Conservation (phyloP, 1,140 invertebrate genomes). For the Alviniconcha marisindica region DNA sequence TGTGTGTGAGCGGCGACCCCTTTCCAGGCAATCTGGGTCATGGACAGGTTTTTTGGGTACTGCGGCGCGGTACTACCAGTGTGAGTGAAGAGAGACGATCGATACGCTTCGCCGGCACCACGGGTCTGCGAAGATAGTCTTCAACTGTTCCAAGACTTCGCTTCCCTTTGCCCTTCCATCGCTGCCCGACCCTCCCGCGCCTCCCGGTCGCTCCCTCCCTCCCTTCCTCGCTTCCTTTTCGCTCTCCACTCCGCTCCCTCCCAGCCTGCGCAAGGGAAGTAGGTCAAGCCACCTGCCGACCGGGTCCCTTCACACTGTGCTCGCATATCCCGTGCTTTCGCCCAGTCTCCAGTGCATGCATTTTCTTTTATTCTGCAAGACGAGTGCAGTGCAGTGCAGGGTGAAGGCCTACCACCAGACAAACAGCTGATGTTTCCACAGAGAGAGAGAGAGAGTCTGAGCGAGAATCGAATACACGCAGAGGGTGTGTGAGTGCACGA, state of each 20-base stretch:
- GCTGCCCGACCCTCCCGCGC: not conserved
- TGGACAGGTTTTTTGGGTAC: conserved; percentile 1
- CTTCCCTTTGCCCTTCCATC: not conserved
- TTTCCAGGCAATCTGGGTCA: not conserved
- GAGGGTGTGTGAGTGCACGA: too few relatives aligned
- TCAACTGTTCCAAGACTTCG: not conserved
- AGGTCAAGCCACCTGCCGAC: not conserved
- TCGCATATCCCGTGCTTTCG: too few relatives aligned
- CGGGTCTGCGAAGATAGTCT: not conserved
- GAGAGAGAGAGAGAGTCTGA: too few relatives aligned
- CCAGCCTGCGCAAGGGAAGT: not conserved
- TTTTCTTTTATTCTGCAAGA: too few relatives aligned
- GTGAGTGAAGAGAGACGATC: not conserved
- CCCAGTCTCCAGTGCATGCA: too few relatives aligned
- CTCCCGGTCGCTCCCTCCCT: not conserved
- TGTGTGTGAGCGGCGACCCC: not conserved
- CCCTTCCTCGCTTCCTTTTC: not conserved
- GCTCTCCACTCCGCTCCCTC: not conserved
- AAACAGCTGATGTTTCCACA: too few relatives aligned
- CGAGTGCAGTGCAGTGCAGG: too few relatives aligned
- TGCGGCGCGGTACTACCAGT: not conserved
- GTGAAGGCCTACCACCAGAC: too few relatives aligned
- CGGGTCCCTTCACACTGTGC: too few relatives aligned
- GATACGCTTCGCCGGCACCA: not conserved
- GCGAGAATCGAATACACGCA: too few relatives aligned